These are phyloP conservation scores for Hemibagrus guttatus DNA, from an alignment of 2,797 vertebrate genomes.

Conservation along the genomic window DNA sequence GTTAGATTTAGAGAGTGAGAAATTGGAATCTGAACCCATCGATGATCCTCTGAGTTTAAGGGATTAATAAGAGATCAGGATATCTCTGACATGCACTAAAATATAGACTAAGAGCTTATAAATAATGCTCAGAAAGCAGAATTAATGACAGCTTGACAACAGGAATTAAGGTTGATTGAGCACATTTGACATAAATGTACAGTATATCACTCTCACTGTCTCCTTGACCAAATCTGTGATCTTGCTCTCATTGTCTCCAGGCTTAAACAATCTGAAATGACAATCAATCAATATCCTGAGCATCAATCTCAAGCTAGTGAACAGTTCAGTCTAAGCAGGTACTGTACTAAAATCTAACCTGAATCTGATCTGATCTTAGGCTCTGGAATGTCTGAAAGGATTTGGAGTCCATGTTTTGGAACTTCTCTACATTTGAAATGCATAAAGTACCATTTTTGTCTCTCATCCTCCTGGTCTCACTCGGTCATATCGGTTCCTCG, in stretches of 20 bases:
- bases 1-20: not conserved
- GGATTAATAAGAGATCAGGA: slow-evolving; percentile 32
- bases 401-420: not conserved
- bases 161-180: slow-evolving; percentile 50
- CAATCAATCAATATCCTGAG: slow-evolving; percentile 52
- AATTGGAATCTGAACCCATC: not conserved
- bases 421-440: slow-evolving; percentile 15
- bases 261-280: slow-evolving; percentile 46
- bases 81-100: not conserved
- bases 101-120: slow-evolving; percentile 14
- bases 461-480: slow-evolving; percentile 33
- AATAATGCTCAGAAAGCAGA: slow-evolving; percentile 46
- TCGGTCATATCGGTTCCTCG: slow-evolving; percentile 44
- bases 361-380: not conserved
- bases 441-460: slow-evolving; percentile 18
- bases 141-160: slow-evolving; percentile 37
- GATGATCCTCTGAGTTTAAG: not conserved
- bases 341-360: not conserved
- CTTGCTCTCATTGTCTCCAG: slow-evolving; percentile 38
- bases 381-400: not conserved
- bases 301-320: not conserved
- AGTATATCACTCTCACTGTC: slow-evolving; percentile 18
- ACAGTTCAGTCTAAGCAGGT: not conserved
- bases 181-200: slow-evolving; percentile 47
- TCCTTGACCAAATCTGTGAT: slow-evolving; percentile 47